Conservation (phyloP, 2,888 invertebrate genomes). For the Pseudococcus viburni region DNA sequence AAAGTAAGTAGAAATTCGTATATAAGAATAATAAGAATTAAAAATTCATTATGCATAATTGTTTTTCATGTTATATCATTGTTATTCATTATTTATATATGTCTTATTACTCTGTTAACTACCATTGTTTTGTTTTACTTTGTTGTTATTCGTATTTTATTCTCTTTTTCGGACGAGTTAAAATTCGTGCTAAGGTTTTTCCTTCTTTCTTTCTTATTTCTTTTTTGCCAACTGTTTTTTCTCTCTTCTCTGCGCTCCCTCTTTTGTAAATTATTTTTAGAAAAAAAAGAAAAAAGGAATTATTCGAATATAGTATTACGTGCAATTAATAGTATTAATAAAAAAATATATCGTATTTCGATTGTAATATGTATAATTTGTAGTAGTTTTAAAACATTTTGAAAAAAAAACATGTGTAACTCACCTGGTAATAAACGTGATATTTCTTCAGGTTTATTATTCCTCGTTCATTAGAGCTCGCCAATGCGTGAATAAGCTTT, state of each 20-base stretch:
- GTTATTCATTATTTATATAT: slow-evolving; percentile 55
- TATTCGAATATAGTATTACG: slow-evolving; percentile 66
- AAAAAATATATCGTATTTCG: slow-evolving; percentile 55
- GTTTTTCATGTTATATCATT: slow-evolving; percentile 65
- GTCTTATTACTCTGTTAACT: slow-evolving; percentile 58
- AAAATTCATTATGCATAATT: slow-evolving; percentile 62
- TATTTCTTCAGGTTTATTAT: slow-evolving; percentile 62
- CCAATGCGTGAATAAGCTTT: neutral
- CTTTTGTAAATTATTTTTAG: slow-evolving; percentile 47
- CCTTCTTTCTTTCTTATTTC: neutral
- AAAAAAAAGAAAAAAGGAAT: slow-evolving; percentile 33
- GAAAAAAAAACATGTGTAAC: slow-evolving; percentile 61
- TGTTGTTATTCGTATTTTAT: slow-evolving; percentile 60
- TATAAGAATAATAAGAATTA: slow-evolving; percentile 35
- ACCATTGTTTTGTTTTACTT: slow-evolving; percentile 64
- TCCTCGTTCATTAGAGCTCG: neutral
- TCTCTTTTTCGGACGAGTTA: slow-evolving; percentile 18
- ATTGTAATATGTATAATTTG: slow-evolving; percentile 61
- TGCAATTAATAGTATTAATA: slow-evolving; percentile 67
- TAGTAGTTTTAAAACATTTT: slow-evolving; percentile 50
- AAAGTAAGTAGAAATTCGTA: neutral
- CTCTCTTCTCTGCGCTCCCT: neutral
- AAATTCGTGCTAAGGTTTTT: slow-evolving; percentile 14
- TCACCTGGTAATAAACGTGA: slow-evolving; percentile 66
- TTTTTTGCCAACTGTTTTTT: neutral